Evolutionary conservation across 2,113 vertebrate species (phyloP).

Genomic region (Rana temporaria): DNA sequence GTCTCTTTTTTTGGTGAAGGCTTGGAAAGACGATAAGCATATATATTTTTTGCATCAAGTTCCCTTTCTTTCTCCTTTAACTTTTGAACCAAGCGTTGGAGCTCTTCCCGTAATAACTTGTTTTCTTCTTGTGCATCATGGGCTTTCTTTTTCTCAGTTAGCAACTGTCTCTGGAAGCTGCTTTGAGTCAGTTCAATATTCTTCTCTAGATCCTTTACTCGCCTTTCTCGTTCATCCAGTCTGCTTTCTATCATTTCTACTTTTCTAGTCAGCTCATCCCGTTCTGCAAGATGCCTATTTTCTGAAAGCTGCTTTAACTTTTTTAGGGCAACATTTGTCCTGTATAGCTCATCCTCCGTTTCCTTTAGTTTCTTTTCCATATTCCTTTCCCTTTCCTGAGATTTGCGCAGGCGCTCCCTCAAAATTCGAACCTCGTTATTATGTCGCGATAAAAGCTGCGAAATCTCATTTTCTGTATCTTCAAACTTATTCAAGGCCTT

Average conservation of each 20-base stretch:
- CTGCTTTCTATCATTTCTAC: conserved; percentile 77
- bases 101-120: conserved; percentile 80
- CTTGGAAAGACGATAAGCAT: conserved; percentile 88
- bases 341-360: conserved; percentile 81
- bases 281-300: conserved; percentile 83
- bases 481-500: conserved; percentile 91
- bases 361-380: conserved; percentile 81
- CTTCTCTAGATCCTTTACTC: conserved; percentile 91
- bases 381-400: conserved; percentile 84
- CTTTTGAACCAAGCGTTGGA: conserved; percentile 79
- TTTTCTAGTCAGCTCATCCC: conserved; percentile 86
- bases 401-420: conserved; percentile 86
- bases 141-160: conserved; percentile 83
- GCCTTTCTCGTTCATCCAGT: conserved; percentile 81
- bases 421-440: conserved; percentile 84
- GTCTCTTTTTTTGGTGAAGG: conserved; percentile 77
- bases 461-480: conserved; percentile 90
- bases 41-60: conserved; percentile 90
- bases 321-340: conserved; percentile 75
- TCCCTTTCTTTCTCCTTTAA: conserved; percentile 93
- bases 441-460: conserved; percentile 86
- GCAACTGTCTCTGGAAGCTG: conserved; percentile 89
- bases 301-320: conserved; percentile 87
- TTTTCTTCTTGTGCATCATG: conserved; percentile 80
- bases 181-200: conserved; percentile 84